Evolutionary conservation across 2,113 vertebrate genomes (phyloP), one percentile per base, ranked within the genome.

Genomic region (Emydura subglobosa): DNA sequence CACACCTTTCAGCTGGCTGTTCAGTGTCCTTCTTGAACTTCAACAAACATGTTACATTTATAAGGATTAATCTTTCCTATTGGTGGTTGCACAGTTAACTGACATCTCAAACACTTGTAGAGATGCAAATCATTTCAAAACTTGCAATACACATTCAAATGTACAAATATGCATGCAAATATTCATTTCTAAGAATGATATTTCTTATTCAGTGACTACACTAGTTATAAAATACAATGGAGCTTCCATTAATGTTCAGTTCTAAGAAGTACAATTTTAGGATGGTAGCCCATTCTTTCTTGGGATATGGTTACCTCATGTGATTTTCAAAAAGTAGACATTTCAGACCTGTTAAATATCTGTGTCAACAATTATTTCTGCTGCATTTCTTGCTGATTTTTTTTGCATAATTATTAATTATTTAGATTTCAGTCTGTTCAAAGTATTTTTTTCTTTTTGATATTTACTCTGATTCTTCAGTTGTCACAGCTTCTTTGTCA

Each of bases 361-460:
- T 88, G 44, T 27, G 13, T 93, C 81, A 86, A 44, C 39, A 85
- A 92, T 91, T 85, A 74, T 83, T 91, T 95, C 81, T 96, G 85
- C 90, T 84, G 93, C 61, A 39, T 7, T 88, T 82, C 92, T 89
- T 86, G 27, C 4, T 29, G 42, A 82, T 91, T 82, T 80, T 44
- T 51, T 0, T 0, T 79, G 27, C 57, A 82, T 88, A 79, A 80
- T 39, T 39, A 72, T 85, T 84, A 95, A 94, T 91, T 95, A 95
- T 97, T 97, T 92, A 96, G 39, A 79, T 34, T 74, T 86, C 91
- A 90, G 59, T n/a, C 44, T 93, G 19, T 55, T 89, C 82, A 92
- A 92, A 97, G 19, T 76, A 82, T 44, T 5, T 79, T 79, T 89
- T 93, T 90, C 31, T 53, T 22, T 44, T 91, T 94, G 53, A 59